Conservation (phyloP, 2,113 vertebrate genomes). For the Scomber scombrus region DNA sequence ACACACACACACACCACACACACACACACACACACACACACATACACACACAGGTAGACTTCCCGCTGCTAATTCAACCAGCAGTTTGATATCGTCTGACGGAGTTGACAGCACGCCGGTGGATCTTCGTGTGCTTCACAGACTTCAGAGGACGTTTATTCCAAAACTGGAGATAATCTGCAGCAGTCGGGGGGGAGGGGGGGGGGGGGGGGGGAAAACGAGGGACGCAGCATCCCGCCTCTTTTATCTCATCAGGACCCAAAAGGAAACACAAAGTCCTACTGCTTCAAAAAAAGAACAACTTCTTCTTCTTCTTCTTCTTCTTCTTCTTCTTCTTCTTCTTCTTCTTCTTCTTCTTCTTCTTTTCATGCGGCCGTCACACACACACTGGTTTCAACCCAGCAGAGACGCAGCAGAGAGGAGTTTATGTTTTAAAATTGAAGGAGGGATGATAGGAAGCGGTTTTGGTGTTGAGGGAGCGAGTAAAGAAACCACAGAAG, state of each 20-base stretch:
- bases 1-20: slow-evolving; percentile 6
- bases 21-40: neutral
- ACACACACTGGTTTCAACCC: neutral
- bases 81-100: slow-evolving; percentile 9
- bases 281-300: too few relatives aligned
- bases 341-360: too few relatives aligned
- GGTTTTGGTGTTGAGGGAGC: neutral
- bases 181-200: slow-evolving; percentile 1
- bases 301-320: too few relatives aligned
- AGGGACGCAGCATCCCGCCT: too few relatives aligned
- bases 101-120: slow-evolving; percentile 3
- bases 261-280: slow-evolving; percentile 1
- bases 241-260: slow-evolving; percentile 11
- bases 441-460: slow-evolving; percentile 13
- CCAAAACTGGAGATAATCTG: slow-evolving; percentile 27
- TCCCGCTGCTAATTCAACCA: slow-evolving; percentile 2
- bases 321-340: too few relatives aligned
- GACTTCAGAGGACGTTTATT: slow-evolving; percentile 42
- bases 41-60: neutral
- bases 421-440: slow-evolving; percentile 3
- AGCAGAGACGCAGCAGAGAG: neutral
- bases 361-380: neutral
- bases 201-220: too few relatives aligned
- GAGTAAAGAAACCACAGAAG: neutral
- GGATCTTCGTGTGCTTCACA: slow-evolving; percentile 9